Evolutionary conservation across 2,113 vertebrate species (phyloP).

Genomic region (Sapajus apella): DNA sequence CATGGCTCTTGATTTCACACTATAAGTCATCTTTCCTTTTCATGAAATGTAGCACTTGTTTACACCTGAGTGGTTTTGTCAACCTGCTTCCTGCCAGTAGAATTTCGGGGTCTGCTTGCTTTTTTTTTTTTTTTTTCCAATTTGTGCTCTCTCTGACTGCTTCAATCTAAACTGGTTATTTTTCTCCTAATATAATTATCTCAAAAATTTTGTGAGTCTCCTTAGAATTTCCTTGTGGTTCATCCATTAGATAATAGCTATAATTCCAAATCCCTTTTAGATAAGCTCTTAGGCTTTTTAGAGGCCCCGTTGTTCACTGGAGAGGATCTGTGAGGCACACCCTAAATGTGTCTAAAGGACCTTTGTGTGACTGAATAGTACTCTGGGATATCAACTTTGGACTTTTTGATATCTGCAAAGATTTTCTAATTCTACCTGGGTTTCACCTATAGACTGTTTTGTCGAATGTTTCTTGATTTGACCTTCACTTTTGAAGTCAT

Average conservation of each 20-base stretch:
- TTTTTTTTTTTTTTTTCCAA: neutral
- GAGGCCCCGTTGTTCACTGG: neutral
- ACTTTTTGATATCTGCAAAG: neutral
- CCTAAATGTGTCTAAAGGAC: neutral
- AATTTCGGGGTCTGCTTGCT: neutral
- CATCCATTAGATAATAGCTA: neutral
- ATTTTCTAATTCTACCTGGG: neutral
- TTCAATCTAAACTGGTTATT: neutral
- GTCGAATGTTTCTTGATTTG: neutral
- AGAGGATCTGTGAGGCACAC: neutral
- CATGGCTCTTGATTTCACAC: neutral
- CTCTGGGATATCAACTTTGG: neutral
- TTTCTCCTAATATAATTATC: neutral
- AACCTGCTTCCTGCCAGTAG: neutral
- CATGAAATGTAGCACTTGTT: neutral
- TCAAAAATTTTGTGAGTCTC: neutral
- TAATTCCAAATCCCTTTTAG: neutral
- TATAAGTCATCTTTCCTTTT: neutral
- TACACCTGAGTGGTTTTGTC: neutral
- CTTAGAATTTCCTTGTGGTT: neutral
- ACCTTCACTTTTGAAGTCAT: neutral
- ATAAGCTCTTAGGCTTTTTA: neutral
- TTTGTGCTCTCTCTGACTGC: neutral
- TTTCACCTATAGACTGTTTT: neutral
- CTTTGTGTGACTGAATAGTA: neutral